Evolutionary conservation across 2,888 invertebrate species (phyloP).

Genomic region (Microplitis manilae): DNA sequence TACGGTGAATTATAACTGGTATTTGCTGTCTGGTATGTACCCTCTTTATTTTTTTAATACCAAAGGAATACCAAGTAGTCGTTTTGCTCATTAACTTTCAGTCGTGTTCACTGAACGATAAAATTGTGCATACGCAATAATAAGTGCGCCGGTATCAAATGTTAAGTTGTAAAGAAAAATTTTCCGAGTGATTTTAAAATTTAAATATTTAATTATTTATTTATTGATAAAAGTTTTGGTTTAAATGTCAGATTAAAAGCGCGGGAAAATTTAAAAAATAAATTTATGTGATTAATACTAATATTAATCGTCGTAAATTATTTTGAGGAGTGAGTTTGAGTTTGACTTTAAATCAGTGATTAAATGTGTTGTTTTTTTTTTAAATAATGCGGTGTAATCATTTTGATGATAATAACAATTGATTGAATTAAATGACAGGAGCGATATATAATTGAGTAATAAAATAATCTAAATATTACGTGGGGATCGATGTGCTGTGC

Average conservation of each 20-base stretch:
- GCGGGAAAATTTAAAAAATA: not conserved
- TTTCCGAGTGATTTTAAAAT: not conserved
- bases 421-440: not conserved
- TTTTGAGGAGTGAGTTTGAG: not conserved
- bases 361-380: slow-evolving; percentile 2
- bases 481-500: slow-evolving; percentile 57
- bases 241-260: not conserved
- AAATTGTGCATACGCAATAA: not conserved
- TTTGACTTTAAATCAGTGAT: not conserved
- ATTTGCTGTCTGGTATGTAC: no score
- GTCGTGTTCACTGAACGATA: slow-evolving; percentile 1
- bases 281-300: not conserved
- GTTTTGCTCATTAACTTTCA: not conserved
- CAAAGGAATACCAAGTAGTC: not conserved
- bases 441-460: not conserved
- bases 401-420: not conserved
- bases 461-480: not conserved
- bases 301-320: not conserved
- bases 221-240: not conserved
- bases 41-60: not conserved
- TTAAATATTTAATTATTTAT: not conserved
- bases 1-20: no score
- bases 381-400: not conserved
- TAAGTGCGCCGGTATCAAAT: not conserved
- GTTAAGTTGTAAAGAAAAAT: not conserved